Evolutionary conservation across 2,888 invertebrate species (phyloP).

Genomic region (Ligdia adustata): DNA sequence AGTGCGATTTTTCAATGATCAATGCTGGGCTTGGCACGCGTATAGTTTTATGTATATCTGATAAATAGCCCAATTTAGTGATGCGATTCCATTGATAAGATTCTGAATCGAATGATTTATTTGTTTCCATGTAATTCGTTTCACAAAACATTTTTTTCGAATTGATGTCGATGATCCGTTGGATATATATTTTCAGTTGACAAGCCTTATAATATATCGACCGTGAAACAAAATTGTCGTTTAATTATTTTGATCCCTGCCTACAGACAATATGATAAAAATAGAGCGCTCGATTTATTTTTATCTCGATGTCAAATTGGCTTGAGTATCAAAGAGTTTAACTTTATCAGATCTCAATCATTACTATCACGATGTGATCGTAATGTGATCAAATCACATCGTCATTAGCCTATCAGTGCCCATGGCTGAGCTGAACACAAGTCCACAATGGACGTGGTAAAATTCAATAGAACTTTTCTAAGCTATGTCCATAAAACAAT

Average conservation of each 20-base stretch:
- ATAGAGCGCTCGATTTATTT: background rate
- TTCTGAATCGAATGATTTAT: slow-evolving; percentile 72
- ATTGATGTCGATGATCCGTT: slow-evolving; percentile 53
- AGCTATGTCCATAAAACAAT: no score
- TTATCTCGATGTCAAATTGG: background rate
- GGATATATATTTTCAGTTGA: slow-evolving; percentile 50
- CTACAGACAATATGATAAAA: slow-evolving; percentile 7
- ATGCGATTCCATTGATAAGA: slow-evolving; percentile 68
- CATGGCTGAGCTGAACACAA: no score
- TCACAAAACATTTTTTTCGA: slow-evolving; percentile 63
- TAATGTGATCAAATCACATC: no score
- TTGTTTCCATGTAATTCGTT: slow-evolving; percentile 59
- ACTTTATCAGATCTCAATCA: no score
- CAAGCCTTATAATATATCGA: slow-evolving; percentile 23
- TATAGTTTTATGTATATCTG: slow-evolving; percentile 64
- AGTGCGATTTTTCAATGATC: slow-evolving; percentile 66
- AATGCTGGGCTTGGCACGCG: slow-evolving; percentile 68
- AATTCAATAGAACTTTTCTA: no score
- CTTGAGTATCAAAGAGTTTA: no score
- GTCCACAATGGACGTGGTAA: no score
- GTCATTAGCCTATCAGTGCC: no score
- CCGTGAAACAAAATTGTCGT: slow-evolving; percentile 23
- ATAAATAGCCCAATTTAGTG: slow-evolving; percentile 72
- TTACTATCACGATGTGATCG: no score
- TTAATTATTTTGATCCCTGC: slow-evolving; percentile 30